Conservation (phyloP, 1,140 invertebrate species). For the Papilio xuthus region DNA sequence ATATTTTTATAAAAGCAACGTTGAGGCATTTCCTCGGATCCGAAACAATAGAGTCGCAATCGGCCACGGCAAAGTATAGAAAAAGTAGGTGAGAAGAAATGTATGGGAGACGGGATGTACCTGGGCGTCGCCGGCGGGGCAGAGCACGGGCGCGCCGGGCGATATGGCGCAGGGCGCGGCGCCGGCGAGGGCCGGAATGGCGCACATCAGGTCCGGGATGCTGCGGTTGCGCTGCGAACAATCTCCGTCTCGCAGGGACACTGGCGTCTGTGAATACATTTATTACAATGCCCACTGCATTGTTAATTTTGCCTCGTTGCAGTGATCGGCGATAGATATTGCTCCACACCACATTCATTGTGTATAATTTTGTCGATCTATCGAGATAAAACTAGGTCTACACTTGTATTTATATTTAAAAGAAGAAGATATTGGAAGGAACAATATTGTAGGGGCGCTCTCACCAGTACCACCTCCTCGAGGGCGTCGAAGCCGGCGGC, state of each 20-base stretch:
- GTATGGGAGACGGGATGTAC: neutral
- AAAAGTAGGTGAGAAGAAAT: neutral
- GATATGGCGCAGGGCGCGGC: neutral
- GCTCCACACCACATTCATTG: no score
- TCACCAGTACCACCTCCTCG: constrained; percentile 2
- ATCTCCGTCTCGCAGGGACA: constrained; percentile 4
- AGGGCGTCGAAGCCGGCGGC: neutral
- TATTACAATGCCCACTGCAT: neutral
- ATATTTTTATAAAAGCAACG: neutral
- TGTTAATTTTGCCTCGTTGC: neutral
- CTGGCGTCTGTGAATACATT: neutral
- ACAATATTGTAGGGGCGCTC: neutral
- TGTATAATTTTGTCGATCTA: no score
- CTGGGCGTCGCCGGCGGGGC: constrained; percentile 13
- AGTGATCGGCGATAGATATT: no score
- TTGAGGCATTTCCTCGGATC: neutral
- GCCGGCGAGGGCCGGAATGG: no score
- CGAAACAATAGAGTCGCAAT: neutral
- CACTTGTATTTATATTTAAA: no score
- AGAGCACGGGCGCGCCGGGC: constrained; percentile 19
- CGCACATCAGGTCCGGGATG: neutral
- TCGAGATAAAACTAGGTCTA: no score
- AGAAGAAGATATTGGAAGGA: no score
- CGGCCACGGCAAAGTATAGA: no score
- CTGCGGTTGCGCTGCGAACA: neutral